These are phyloP conservation scores for Scolanthus callimorphus DNA, from an alignment of 92 coral and sea anemone genomes.

Conservation along the genomic window DNA sequence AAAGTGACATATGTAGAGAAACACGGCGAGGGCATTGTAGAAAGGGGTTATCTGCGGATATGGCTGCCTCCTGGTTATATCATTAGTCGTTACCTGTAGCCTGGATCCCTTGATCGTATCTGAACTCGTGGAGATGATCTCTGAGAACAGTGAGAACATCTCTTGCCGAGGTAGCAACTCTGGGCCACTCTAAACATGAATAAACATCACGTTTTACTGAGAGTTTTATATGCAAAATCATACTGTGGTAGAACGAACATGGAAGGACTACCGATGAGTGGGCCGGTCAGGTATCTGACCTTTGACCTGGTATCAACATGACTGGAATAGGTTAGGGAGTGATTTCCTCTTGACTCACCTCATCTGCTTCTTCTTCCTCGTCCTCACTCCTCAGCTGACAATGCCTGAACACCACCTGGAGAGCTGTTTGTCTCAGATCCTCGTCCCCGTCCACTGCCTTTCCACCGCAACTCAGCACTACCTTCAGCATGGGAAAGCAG, in stretches of 20 bases:
- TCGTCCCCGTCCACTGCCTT: slow-evolving; percentile 62
- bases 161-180: slow-evolving; percentile 80
- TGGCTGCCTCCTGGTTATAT: no score
- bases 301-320: no score
- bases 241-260: no score
- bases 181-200: slow-evolving; percentile 75
- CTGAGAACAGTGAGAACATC: slow-evolving; percentile 68
- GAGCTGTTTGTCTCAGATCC: slow-evolving; percentile 59
- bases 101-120: slow-evolving; percentile 77
- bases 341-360: slow-evolving; percentile 21
- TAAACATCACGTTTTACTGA: not conserved
- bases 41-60: no score
- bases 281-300: no score
- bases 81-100: slow-evolving; percentile 93
- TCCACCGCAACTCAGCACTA: slow-evolving; percentile 70
- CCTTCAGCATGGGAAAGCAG: slow-evolving; percentile 83
- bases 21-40: no score
- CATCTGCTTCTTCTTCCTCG: slow-evolving; percentile 24
- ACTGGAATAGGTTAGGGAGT: no score
- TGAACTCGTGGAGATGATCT: slow-evolving; percentile 74
- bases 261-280: no score
- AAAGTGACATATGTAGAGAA: no score
- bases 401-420: slow-evolving; percentile 73
- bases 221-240: no score
- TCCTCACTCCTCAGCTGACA: slow-evolving; percentile 75